Base-by-base conservation (phyloP, 2,888 invertebrate genomes). In the Alsophila aescularia region DNA sequence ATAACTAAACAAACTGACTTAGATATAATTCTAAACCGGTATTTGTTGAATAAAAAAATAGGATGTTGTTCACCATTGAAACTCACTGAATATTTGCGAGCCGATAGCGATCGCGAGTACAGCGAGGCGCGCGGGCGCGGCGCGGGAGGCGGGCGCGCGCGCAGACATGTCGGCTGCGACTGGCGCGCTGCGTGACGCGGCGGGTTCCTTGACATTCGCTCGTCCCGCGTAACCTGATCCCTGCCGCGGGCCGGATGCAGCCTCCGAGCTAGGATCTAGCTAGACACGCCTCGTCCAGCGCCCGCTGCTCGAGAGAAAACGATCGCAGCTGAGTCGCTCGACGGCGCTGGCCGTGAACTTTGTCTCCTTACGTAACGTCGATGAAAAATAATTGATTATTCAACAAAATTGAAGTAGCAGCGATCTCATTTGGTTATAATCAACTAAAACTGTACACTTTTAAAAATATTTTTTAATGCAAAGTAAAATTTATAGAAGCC, bases 131-230 rank as follows among this genome's bases (percentile, higher is more conserved):
- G 51, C 51, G 56, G 68, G 63, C 63, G 72, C 62, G 60, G 13
- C 64, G 67, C 64, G 62, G 64, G 47, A 63, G 56, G 54, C 83
- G 67, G 70, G 85, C 83, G 85, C 81, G 69, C 83, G 79, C 85
- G 87, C 85, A 80, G 82, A 80, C 89, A 89, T 89, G 75, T 82
- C 84, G 85, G 78, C 79, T 77, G 82, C 83, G 83, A 87, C 83
- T 87, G 86, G 61, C 62, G 69, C 53, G 36, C 40, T 29, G 62
- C 21, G 40, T 52, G 41, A 52, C 53, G 49, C 62, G 65, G 67
- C 83, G 87, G 84, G 89, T 89, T 90, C 89, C 89, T 90, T 89
- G 90, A 89, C 90, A 89, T 90, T 90, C 89, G 90, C 82, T 73
- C 85, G 85, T 81, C 83, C 81, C 77, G 77, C 67, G 83, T 79